Base-by-base conservation (phyloP, 2,888 invertebrate genomes). In the Polyommatus iphigenia region DNA sequence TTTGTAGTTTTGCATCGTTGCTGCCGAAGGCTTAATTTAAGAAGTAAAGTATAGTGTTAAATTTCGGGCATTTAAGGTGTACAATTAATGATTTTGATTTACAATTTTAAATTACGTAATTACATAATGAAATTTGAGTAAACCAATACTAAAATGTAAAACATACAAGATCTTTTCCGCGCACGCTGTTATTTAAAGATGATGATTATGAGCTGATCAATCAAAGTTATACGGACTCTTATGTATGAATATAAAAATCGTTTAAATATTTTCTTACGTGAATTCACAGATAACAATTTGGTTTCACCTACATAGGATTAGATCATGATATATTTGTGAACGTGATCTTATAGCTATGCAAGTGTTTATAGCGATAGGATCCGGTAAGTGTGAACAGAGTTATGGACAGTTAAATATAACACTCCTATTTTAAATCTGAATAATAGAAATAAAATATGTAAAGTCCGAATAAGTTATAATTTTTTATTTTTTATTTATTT, bases 271-370 rank as follows among this genome's bases (percentile, higher is more conserved):
- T 18, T 54, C 54, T 46, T 20, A 41, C n/a, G 41, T 72, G n/a
- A 20, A 73, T 20, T 46, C 18, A 5, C 24, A 73, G 7, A 46
- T 73, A 73, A 50, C 75, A 54, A 75, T 75, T 50, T 54, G 54
- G 75, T 24, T 54, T 75, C 75, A 54, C 75, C 75, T 75, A 75
- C 75, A 75, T 75, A 24, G 15, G 29, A 75, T 75, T 75, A 75
- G 75, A 50, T 75, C 75, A 75, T 54, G 50, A 75, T 50, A 50
- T 75, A 75, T 75, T 75, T 75, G 75, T 75, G 54, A 54, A 54
- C 18, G 50, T 54, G 73, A 73, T 46, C 20, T 41, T 29, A 75
- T 29, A 75, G 75, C 75, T 75, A 54, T 75, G 75, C 54, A 54
- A 50, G 50, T 75, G 24, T 24, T 50, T 29, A 73, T 15, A 20